Evolutionary conservation across 2,797 vertebrate genomes (phyloP).

Genomic region (Helarctos malayanus): DNA sequence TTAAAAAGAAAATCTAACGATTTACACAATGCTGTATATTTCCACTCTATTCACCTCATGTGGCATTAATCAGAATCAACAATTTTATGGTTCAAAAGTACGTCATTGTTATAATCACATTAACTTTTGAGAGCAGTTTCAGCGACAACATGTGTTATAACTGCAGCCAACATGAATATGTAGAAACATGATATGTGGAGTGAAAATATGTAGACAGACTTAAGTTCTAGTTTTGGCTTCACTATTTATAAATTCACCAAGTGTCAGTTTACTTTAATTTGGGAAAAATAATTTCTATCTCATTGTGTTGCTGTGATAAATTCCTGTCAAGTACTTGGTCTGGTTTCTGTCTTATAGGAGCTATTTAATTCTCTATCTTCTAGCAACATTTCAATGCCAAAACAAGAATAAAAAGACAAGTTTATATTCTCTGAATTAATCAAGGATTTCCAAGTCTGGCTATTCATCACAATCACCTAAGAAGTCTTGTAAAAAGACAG

Average conservation of each 20-base stretch:
- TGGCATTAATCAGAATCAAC: constrained; percentile 77
- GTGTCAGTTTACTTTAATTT: constrained; percentile 21
- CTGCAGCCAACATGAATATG: constrained; percentile 4
- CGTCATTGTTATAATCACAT: constrained; percentile 77
- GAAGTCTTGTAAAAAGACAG: background rate
- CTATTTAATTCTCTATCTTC: background rate
- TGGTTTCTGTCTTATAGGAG: background rate
- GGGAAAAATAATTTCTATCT: background rate
- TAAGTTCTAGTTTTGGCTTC: background rate
- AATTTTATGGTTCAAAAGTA: constrained; percentile 72
- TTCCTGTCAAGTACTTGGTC: background rate
- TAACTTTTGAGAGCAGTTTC: constrained; percentile 64
- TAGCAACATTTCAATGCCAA: background rate
- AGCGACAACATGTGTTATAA: constrained; percentile 45
- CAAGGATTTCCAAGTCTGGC: background rate
- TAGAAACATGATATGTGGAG: background rate
- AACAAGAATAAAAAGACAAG: background rate
- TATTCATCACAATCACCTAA: background rate
- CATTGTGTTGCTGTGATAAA: background rate
- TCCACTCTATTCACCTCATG: constrained; percentile 74
- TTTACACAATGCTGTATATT: constrained; percentile 83
- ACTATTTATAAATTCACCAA: background rate
- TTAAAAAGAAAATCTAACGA: constrained; percentile 49
- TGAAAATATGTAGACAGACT: background rate
- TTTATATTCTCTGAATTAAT: background rate